phyloP scores from a whole-genome alignment of 2,113 vertebrate genomes.

The Ibidorhyncha struthersii region DNA sequence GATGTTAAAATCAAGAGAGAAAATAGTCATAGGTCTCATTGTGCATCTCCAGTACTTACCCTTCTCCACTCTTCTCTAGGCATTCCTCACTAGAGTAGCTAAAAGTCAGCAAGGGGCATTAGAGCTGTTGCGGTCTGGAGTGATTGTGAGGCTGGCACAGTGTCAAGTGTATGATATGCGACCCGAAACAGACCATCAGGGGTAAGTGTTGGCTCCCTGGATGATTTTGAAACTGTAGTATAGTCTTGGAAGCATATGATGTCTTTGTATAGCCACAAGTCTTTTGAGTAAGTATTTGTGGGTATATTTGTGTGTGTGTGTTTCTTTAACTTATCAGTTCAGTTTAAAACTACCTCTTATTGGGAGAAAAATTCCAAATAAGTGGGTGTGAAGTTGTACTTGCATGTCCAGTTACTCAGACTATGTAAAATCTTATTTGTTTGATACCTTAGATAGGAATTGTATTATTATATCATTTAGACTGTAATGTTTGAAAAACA shows the following conservation, averaged over 20 bases:
- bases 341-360: neutral
- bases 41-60: neutral
- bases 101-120: conserved; percentile 89
- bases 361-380: neutral
- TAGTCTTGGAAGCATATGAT: neutral
- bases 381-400: neutral
- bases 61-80: conserved; percentile 71
- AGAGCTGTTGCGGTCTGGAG: conserved; percentile 89
- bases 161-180: conserved; percentile 96
- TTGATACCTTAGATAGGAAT: neutral
- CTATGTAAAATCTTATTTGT: neutral
- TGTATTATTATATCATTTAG: neutral
- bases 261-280: neutral
- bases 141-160: conserved; percentile 90
- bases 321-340: neutral
- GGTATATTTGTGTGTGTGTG: neutral
- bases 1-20: neutral
- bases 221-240: neutral
- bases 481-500: neutral
- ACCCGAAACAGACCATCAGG: conserved; percentile 88
- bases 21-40: neutral
- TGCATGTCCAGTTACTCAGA: neutral
- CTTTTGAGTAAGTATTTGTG: neutral
- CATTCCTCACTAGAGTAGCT: conserved; percentile 92
- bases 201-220: conserved; percentile 72